Conservation (phyloP, 2,797 vertebrate species). For the Glossophaga mutica region DNA sequence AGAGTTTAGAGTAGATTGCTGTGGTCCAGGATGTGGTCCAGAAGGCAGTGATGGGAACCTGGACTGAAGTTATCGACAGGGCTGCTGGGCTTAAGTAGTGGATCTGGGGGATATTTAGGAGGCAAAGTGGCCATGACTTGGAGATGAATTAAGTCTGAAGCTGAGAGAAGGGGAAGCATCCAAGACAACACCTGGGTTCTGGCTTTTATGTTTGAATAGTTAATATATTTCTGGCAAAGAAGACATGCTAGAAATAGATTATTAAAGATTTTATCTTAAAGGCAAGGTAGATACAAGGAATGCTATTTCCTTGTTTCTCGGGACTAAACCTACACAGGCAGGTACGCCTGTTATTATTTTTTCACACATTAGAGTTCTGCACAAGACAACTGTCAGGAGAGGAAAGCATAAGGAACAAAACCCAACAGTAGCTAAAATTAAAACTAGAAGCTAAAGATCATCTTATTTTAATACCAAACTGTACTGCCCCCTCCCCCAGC, state of each 20-base stretch:
- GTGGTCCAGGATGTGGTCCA: neutral
- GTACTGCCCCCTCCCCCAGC: neutral
- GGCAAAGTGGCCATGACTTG: neutral
- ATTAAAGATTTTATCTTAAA: neutral
- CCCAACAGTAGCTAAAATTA: neutral
- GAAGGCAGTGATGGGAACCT: neutral
- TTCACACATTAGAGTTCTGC: neutral
- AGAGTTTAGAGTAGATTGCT: neutral
- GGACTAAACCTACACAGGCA: neutral
- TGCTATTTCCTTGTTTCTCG: neutral
- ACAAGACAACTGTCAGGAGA: neutral
- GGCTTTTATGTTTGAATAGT: neutral
- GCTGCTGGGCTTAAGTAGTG: neutral
- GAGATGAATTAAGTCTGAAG: neutral
- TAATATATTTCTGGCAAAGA: neutral
- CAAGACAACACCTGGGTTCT: neutral
- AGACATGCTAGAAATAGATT: neutral
- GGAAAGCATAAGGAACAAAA: neutral
- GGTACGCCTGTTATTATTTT: neutral
- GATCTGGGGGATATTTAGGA: neutral
- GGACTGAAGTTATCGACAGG: neutral
- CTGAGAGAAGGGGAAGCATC: neutral
- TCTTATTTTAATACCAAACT: neutral
- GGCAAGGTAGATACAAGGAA: neutral
- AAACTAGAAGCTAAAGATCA: neutral